Base-by-base conservation (phyloP, 1,140 invertebrate genomes). In the Eumaeus atala region DNA sequence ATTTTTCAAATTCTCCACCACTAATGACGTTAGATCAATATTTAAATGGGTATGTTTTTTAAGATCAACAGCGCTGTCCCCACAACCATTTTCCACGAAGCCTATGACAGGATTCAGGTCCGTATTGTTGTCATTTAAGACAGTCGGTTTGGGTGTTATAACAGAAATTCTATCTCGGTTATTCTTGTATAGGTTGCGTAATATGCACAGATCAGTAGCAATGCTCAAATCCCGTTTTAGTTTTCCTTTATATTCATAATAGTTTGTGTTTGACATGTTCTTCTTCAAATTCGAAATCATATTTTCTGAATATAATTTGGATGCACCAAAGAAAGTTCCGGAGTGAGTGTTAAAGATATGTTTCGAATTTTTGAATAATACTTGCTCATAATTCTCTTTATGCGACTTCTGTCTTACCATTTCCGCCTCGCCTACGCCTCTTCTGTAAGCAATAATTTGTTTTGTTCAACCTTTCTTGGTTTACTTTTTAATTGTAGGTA, bases 181-280 rank as follows among this genome's bases (percentile, higher is more conserved):
- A 0, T 48, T 67, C 56, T 62, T 81, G 36, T 58, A 73, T 59
- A 74, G 69, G 9, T 69, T 67, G 50, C 73, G 70, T 9, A 79
- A 37, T 33, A 72, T 64, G 48, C 78, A 84, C 38, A 77, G 49
- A 48, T 79, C 74, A 6, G 78, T 82, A 67, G 78, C 78, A 3
- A 84, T 61, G 35, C 77, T 75, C 11, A 81, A 59, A 53, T 82
- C 77, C 55, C 69, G 66, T 67, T 81, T 84, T 0, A 71, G 17
- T 58, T 61, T 72, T 0, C 58, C 60, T 35, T 63, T 63, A 2
- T 72, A 56, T 21, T 59, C 55, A 40, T 70, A 72, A 44, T 69
- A 68, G 0, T 63, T 50, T 16, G 42, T 49, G 17, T 67, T 51
- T 16, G 64, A 54, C 48, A 65, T 12, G 40, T 69, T 64, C 50